These are phyloP conservation scores for Lagria hirta DNA, from an alignment of 2,888 invertebrate species.

Conservation along the genomic window DNA sequence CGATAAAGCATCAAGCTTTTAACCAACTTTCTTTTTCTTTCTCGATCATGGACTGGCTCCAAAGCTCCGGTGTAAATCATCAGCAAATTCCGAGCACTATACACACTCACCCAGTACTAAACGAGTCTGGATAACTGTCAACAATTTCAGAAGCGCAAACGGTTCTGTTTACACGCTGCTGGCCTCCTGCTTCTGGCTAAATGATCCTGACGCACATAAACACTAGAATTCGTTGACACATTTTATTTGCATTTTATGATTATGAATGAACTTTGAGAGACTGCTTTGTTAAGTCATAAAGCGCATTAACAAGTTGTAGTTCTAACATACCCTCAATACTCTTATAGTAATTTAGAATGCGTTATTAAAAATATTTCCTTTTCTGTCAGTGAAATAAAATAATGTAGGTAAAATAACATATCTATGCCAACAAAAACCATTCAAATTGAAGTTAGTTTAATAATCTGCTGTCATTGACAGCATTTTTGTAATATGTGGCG, in stretches of 20 bases:
- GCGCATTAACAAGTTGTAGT: too few relatives aligned
- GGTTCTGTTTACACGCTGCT: constrained; percentile 24
- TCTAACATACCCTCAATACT: too few relatives aligned
- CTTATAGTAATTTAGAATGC: too few relatives aligned
- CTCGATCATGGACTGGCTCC: constrained; percentile 39
- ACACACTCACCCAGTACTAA: constrained; percentile 23
- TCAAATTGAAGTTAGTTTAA: too few relatives aligned
- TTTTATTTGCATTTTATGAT: constrained; percentile 18
- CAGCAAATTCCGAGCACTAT: constrained; percentile 25
- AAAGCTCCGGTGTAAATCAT: constrained; percentile 43
- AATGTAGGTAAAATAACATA: too few relatives aligned
- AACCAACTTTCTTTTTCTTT: too few relatives aligned
- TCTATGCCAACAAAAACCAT: too few relatives aligned
- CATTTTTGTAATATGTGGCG: too few relatives aligned
- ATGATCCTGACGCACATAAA: constrained; percentile 21
- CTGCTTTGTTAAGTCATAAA: too few relatives aligned
- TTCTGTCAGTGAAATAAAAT: too few relatives aligned
- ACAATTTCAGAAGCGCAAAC: constrained; percentile 22
- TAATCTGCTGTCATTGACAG: too few relatives aligned
- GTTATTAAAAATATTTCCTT: too few relatives aligned
- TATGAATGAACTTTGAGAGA: constrained; percentile 20
- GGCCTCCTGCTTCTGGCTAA: constrained; percentile 17
- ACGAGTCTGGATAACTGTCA: constrained; percentile 27
- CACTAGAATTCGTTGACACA: constrained; percentile 14
- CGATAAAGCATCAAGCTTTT: constrained; percentile 34